A percentile compares a stretch with the other conserved stretches of the same genome.
Evolutionary conservation across 2,888 invertebrate species (phyloP).

Genomic region (Amphimallon solstitiale): DNA sequence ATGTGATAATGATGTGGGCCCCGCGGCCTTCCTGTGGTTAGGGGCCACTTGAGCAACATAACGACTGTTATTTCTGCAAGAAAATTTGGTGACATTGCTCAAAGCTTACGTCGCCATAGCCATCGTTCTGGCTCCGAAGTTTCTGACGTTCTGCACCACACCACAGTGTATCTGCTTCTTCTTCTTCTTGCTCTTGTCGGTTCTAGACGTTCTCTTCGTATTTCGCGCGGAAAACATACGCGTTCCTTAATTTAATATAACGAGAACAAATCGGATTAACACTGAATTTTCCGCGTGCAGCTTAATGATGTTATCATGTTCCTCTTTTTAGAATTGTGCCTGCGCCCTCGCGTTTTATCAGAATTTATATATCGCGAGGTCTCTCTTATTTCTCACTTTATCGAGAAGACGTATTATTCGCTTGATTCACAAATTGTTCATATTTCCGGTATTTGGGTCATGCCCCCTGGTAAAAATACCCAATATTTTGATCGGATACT

Average conservation of each 20-base stretch:
- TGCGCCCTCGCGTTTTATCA: no score
- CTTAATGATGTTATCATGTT: conserved; percentile 22
- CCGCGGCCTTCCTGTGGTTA: conserved; percentile 39
- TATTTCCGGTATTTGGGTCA: no score
- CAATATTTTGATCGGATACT: no score
- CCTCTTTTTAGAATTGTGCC: background rate
- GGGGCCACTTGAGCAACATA: conserved; percentile 46
- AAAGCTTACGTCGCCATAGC: conserved; percentile 3
- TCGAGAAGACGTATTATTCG: no score
- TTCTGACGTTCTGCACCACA: no score
- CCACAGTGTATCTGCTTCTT: no score
- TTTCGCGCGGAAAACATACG: conserved; percentile 27
- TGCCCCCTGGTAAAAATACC: no score
- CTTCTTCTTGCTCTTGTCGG: background rate
- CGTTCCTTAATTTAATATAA: conserved; percentile 28
- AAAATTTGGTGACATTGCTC: conserved; percentile 41
- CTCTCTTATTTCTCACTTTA: no score
- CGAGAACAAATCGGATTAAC: conserved; percentile 25
- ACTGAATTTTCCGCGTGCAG: conserved; percentile 4
- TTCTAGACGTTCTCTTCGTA: background rate
- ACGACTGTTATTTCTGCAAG: conserved; percentile 43
- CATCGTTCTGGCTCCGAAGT: background rate
- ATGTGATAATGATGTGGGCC: conserved; percentile 35
- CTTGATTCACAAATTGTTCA: no score
- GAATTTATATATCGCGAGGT: no score